A percentile compares a stretch with the other conserved stretches of the same genome.
Evolutionary conservation across 2,797 vertebrate species (phyloP).

Genomic region (Peromyscus eremicus): DNA sequence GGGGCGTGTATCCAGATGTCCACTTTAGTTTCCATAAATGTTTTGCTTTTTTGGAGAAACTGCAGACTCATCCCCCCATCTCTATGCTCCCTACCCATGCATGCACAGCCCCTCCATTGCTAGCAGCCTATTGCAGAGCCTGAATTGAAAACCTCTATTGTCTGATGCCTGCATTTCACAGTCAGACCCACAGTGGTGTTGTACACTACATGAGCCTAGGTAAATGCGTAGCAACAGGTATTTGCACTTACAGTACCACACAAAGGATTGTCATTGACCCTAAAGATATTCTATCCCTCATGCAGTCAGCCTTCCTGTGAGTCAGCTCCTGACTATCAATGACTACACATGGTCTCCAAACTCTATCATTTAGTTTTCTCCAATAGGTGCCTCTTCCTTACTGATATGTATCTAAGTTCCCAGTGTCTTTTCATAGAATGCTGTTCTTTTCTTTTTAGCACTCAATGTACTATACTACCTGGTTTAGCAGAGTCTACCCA

Average conservation of each 20-base stretch:
- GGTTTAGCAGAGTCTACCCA: neutral
- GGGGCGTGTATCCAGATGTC: neutral
- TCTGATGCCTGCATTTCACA: neutral
- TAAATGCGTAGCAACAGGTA: neutral
- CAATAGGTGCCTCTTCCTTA: neutral
- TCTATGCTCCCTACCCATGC: too few species aligned
- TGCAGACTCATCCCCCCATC: neutral
- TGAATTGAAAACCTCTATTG: too few species aligned
- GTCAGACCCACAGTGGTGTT: neutral
- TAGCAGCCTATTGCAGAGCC: neutral
- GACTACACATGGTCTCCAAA: neutral
- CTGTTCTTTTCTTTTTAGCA: neutral
- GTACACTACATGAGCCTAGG: neutral
- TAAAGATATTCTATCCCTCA: neutral
- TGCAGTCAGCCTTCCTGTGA: neutral
- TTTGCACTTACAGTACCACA: neutral
- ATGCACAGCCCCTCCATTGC: fast-evolving
- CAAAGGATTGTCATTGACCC: neutral
- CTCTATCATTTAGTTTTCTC: neutral
- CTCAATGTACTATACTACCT: neutral
- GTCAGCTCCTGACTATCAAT: neutral
- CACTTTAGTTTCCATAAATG: neutral
- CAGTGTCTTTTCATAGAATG: neutral
- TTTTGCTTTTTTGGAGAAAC: neutral
- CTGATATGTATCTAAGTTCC: neutral